Base-by-base conservation (phyloP, 2,888 invertebrate genomes). In the Xylota sylvarum region DNA sequence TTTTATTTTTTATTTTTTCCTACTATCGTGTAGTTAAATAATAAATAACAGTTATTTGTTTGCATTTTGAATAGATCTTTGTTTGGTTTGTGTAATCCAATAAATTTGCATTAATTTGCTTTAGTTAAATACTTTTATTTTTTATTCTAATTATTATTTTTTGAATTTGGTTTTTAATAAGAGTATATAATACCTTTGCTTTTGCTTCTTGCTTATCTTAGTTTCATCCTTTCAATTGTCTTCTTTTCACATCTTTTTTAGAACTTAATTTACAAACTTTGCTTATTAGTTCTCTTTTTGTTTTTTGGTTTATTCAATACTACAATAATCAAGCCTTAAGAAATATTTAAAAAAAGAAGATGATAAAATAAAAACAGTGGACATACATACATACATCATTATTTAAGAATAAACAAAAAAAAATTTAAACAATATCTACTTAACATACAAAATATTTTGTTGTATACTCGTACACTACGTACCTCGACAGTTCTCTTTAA, bases 121-220 rank as follows among this genome's bases (percentile, higher is more conserved):
- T 4, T 64, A 56, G 23, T 70, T 76, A 56, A 67, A 85, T 67
- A 80, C 23, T 58, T 48, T 73, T 35, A 6, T 23, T n/a, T 65
- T 73, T 55, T 52, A 65, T 52, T 85, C 46, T 76, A 79, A 46
- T 79, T 56, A 58, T 52, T 56, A 23, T 37, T 65, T 62, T 55
- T 72, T 64, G 37, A 48, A 27, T 78, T 83, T 78, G 55, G 40
- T 73, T 76, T 23, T 37, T 50, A 76, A 52, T 84, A 64, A 72
- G 58, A 72, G 60, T 77, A 83, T 72, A 76, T 85, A 85, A 85
- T 85, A 85, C 85, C 85, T 69, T 74, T 70, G 52, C 52, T 58
- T 70, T 37, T 60, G 48, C 52, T 74, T 67, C 23, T 65, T 77
- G 64, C 65, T 82, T 72, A 83, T 67, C 27, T 52, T 73, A 74